These are phyloP conservation scores for silkworm (Bombyx mori) DNA, from an alignment of 1,140 invertebrate species.

Conservation along the genomic window DNA sequence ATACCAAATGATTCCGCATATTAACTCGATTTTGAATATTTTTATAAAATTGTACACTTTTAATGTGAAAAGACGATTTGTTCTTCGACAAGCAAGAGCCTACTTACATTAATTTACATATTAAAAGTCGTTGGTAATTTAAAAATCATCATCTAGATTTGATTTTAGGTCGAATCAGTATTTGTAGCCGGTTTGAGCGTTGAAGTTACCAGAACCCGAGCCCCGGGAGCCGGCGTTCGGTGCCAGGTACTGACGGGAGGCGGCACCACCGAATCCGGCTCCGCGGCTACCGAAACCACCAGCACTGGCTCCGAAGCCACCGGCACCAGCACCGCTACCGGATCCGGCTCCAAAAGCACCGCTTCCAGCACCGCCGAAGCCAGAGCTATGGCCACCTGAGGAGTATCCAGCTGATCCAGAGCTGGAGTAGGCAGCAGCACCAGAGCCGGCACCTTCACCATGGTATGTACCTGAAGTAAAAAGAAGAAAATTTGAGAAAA, in stretches of 20 bases:
- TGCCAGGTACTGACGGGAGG: conserved; percentile 54
- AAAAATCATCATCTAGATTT: conserved; percentile 4
- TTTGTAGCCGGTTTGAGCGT: conserved; percentile 54
- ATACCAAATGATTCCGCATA: no score
- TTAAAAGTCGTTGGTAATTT: background rate
- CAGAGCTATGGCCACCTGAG: conserved; percentile 9
- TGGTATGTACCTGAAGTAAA: conserved; percentile 42
- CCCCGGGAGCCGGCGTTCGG: conserved; percentile 48
- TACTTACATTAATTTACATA: no score
- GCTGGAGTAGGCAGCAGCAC: conserved; percentile 7
- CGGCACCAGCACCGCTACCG: conserved; percentile 4
- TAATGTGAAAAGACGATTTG: no score
- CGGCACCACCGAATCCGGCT: conserved; percentile 31
- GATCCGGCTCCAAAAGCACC: conserved; percentile 5
- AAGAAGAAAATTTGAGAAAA: no score
- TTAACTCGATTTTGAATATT: no score
- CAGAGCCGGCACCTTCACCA: conserved; percentile 30
- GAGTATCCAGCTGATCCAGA: conserved; percentile 8
- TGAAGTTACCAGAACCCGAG: conserved; percentile 58
- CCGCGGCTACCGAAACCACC: conserved; percentile 14
- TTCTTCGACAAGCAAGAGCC: no score
- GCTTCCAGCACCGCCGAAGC: conserved; percentile 4
- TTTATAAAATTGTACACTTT: no score
- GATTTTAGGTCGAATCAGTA: conserved; percentile 27
- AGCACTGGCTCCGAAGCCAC: conserved; percentile 8